These are phyloP conservation scores for Andrena cerasifolii DNA, from an alignment of 1,140 invertebrate genomes.

Conservation along the genomic window DNA sequence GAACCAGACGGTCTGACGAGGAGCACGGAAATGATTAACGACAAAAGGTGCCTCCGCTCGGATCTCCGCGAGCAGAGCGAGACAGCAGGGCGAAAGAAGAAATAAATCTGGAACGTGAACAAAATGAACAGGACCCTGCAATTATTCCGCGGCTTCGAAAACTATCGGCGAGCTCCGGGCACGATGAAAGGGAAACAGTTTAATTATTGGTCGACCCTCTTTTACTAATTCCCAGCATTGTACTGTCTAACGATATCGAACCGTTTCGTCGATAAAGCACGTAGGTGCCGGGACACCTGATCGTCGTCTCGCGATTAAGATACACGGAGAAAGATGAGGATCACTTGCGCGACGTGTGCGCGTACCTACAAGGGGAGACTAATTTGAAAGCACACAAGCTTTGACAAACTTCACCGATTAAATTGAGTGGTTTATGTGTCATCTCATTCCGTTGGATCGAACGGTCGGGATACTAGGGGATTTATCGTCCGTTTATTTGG, in stretches of 20 bases:
- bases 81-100: slow-evolving; percentile 41
- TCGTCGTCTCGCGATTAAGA: not conserved
- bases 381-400: not conserved
- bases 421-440: slow-evolving; percentile 6
- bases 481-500: slow-evolving; percentile 59
- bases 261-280: not conserved
- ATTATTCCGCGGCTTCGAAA: slow-evolving; percentile 44
- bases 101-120: slow-evolving; percentile 58
- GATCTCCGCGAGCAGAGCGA: slow-evolving; percentile 32
- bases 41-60: slow-evolving; percentile 62
- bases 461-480: slow-evolving; percentile 23
- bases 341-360: not conserved
- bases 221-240: not conserved
- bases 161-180: slow-evolving; percentile 13
- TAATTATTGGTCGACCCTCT: not conserved
- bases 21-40: slow-evolving; percentile 73
- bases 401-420: slow-evolving; percentile 15
- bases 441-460: not conserved
- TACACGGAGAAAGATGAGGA: not conserved
- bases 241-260: not conserved
- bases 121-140: slow-evolving; percentile 45
- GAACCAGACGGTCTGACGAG: slow-evolving; percentile 56
- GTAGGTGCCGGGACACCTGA: not conserved
- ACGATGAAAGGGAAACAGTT: slow-evolving; percentile 8
- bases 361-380: not conserved